Evolutionary conservation across 2,113 vertebrate species (phyloP).

Genomic region (Corydoras sp.): DNA sequence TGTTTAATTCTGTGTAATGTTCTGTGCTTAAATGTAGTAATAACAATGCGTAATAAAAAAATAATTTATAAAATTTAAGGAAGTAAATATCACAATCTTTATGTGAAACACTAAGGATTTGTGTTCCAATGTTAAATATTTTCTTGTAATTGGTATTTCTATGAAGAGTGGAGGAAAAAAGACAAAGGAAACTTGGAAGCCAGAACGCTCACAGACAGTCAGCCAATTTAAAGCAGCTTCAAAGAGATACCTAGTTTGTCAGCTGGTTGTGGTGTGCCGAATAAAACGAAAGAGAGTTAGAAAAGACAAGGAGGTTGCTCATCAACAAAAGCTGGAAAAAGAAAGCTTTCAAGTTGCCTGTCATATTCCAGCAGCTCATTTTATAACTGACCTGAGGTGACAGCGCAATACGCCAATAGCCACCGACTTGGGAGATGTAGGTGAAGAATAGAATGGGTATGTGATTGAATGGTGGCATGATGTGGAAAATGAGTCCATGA

Average conservation of each 20-base stretch:
- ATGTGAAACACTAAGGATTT: no score
- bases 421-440: slow-evolving; percentile 31
- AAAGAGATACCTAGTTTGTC: slow-evolving; percentile 33
- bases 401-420: slow-evolving; percentile 25
- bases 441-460: slow-evolving; percentile 31
- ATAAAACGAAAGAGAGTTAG: slow-evolving; percentile 3
- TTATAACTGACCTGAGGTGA: slow-evolving; percentile 35
- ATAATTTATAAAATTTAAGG: no score
- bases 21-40: no score
- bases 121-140: no score
- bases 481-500: slow-evolving; percentile 24
- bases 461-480: slow-evolving; percentile 25
- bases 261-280: slow-evolving; percentile 28
- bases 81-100: no score
- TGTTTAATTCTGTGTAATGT: no score
- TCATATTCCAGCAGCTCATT: slow-evolving; percentile 32
- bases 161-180: not conserved
- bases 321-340: slow-evolving; percentile 32
- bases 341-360: slow-evolving; percentile 29
- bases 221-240: slow-evolving; percentile 35
- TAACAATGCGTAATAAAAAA: no score
- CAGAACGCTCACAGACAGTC: slow-evolving; percentile 14
- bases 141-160: not conserved
- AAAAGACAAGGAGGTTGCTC: slow-evolving; percentile 19
- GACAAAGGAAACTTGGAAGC: not conserved